Percentiles rank a stretch among this genome's conserved stretches.
Conservation (phyloP, 2,888 invertebrate species). For the Abscondita cerata region DNA sequence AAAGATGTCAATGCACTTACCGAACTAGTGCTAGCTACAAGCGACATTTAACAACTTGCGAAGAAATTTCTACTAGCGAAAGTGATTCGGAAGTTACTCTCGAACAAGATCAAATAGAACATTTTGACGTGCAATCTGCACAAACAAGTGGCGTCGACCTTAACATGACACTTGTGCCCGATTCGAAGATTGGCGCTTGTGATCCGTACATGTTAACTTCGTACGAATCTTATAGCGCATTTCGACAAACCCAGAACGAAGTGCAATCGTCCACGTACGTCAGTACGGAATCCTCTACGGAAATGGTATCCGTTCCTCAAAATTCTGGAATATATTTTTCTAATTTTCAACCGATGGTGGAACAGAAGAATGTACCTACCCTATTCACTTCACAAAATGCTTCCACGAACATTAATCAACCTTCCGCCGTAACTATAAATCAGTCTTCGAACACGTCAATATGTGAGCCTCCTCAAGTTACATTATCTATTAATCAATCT, state of each 20-base stretch:
- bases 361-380: constrained; percentile 18
- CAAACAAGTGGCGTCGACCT: background rate
- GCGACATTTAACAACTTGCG: constrained; percentile 78
- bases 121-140: no score
- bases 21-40: constrained; percentile 83
- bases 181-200: constrained; percentile 37
- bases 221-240: constrained; percentile 50
- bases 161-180: constrained; percentile 20
- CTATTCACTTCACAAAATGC: constrained; percentile 16
- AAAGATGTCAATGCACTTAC: constrained; percentile 86
- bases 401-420: constrained; percentile 16
- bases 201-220: constrained; percentile 52
- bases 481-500: constrained; percentile 25
- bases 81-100: constrained; percentile 73
- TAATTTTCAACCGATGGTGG: constrained; percentile 30
- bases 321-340: constrained; percentile 37
- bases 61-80: constrained; percentile 80
- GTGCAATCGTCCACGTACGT: constrained; percentile 53
- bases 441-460: constrained; percentile 13
- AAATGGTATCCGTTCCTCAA: constrained; percentile 46
- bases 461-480: constrained; percentile 15
- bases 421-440: constrained; percentile 20
- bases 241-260: constrained; percentile 48
- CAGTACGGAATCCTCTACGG: constrained; percentile 48
- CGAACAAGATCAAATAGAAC: constrained; percentile 18